Evolutionary conservation across 2,888 invertebrate species (phyloP), one percentile per base, ranked within the genome.

Genomic region (Pseudanteris insignis): DNA sequence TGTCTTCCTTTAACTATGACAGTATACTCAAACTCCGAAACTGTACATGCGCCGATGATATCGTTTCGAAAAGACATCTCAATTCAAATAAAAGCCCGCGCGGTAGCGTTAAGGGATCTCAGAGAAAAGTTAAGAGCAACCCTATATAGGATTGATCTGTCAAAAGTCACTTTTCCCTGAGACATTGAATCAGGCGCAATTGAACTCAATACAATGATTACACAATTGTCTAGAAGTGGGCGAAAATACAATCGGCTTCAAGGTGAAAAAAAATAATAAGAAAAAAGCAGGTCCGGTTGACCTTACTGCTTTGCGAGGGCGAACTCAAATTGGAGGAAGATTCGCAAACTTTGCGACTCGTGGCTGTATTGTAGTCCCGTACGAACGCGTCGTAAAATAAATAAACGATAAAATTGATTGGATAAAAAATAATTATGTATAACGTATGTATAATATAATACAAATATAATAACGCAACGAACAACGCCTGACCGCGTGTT

Each of bases 351-450:
- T 21, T 9, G 9, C 43, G 38, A 25, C 15, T 6, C 47, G 28
- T 24, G 24, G 15, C 28, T 33, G 38, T 9, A 11, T 25, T 15
- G 11, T 13, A 30, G 40, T 21, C 48, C 47, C 51, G 47, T 30
- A 25, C 9, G 24, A 40, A 34, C 34, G 26, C 8, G 26, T 41
- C 41, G 47, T 14, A 50, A 62, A 63, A 63, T 59, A 61, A 55
- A 46, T 55, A 53, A 33, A 58, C 58, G 18, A 38, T 13, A 53
- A 48, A 12, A 34, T 26, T 4, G 44, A 29, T 30, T 40, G 46
- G 51, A 63, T 63, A 60, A 51, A 63, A 63, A 63, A 63, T 60
- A 60, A 51, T 44, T 63, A 47, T 63, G 58, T 63, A 26, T 26
- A 26, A 26, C 26, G 28, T 60, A 61, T 61, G 38, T 54, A 54